Conservation (phyloP, 1,140 invertebrate genomes). For the Drosophila oshimai region DNA sequence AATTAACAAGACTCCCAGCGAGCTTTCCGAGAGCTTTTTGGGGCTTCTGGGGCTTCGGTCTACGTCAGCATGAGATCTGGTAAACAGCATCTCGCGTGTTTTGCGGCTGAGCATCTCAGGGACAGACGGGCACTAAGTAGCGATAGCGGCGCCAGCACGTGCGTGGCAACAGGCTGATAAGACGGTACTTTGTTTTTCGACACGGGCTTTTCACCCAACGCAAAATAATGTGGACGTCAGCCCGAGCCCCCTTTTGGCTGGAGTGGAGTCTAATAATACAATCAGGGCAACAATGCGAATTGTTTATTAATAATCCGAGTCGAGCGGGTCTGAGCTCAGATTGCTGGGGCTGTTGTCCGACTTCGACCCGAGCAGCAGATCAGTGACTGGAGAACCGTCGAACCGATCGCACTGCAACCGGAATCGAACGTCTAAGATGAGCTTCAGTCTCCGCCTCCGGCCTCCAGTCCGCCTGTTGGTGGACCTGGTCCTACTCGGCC, state of each 20-base stretch:
- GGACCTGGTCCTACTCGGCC: conserved; percentile 25
- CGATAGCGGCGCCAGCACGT: conserved; percentile 38
- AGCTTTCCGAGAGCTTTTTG: conserved; percentile 22
- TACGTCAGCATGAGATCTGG: conserved; percentile 3
- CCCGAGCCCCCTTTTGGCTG: background rate
- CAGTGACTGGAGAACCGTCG: conserved; percentile 40
- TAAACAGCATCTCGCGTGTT: conserved; percentile 35
- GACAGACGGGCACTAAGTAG: conserved; percentile 13
- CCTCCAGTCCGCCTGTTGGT: conserved; percentile 21
- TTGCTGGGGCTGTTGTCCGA: conserved; percentile 21
- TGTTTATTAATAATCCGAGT: conserved; percentile 38
- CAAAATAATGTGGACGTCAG: background rate
- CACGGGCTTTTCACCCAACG: background rate
- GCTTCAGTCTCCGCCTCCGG: conserved; percentile 18
- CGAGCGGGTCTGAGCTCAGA: conserved; percentile 2
- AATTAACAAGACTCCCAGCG: background rate
- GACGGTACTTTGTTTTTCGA: background rate
- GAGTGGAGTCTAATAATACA: conserved; percentile 13
- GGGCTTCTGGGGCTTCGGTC: background rate
- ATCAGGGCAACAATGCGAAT: conserved; percentile 1
- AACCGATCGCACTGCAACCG: conserved; percentile 19
- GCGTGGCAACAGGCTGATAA: conserved; percentile 14
- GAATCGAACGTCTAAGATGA: conserved; percentile 22
- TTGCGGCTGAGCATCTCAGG: conserved; percentile 9
- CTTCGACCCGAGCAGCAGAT: conserved; percentile 7